Evolutionary conservation across 1,140 invertebrate species (phyloP).

Genomic region (Idris sp.): DNA sequence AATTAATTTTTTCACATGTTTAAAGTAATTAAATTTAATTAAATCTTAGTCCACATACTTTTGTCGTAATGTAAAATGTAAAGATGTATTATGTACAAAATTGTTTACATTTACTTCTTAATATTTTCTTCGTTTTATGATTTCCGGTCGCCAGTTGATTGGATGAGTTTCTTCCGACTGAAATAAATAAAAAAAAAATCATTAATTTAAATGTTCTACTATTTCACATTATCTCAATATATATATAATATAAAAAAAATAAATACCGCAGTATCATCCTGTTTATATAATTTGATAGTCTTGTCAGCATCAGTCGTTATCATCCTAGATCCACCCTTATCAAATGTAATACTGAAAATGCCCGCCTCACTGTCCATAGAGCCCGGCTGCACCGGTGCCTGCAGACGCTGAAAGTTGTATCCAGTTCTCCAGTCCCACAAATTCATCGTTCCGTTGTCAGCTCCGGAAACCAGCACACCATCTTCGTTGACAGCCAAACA

Average conservation of each 20-base stretch:
- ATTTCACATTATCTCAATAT: no score
- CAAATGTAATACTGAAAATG: slow-evolving; percentile 96
- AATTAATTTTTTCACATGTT: no score
- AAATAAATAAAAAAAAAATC: slow-evolving; percentile 70
- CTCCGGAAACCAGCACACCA: slow-evolving; percentile 97
- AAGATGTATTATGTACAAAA: no score
- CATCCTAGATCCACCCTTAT: slow-evolving; percentile 94
- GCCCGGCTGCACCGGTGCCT: slow-evolving; percentile 97
- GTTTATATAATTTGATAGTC: slow-evolving; percentile 99
- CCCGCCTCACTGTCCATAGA: slow-evolving; percentile 99
- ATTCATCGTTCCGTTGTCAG: slow-evolving; percentile 98
- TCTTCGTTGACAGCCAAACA: slow-evolving; percentile 96
- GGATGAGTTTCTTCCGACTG: slow-evolving; percentile 97
- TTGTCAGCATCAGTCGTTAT: slow-evolving; percentile 99
- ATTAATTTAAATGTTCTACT: no score
- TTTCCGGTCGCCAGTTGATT: slow-evolving; percentile 96
- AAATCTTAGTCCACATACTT: no score
- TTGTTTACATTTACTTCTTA: slow-evolving; percentile 37
- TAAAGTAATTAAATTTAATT: no score
- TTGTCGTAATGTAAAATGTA: no score
- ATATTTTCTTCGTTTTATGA: slow-evolving; percentile 66
- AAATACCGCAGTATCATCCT: slow-evolving; percentile 91
- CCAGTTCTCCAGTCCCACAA: slow-evolving; percentile 99
- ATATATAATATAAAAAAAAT: neutral
- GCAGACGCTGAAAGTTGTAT: slow-evolving; percentile 90